Evolutionary conservation across 2,888 invertebrate genomes (phyloP).

Genomic region (Rugalucina vietnamica): DNA sequence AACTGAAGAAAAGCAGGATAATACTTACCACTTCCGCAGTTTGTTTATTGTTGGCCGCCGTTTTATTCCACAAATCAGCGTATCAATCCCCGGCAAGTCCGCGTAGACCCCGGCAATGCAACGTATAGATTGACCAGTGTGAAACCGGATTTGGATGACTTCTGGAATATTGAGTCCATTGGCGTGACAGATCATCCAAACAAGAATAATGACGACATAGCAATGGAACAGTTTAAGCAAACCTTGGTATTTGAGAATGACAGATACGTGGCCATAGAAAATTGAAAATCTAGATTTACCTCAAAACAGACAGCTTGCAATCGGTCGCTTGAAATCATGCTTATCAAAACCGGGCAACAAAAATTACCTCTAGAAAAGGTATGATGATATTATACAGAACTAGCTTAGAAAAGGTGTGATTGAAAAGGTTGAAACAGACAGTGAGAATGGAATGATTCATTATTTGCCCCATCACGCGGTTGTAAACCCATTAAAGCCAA

Average conservation of each 20-base stretch:
- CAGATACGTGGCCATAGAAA: slow-evolving; percentile 25
- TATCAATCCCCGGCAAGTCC: too few species aligned
- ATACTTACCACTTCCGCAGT: too few species aligned
- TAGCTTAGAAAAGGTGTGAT: slow-evolving; percentile 28
- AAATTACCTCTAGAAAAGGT: slow-evolving; percentile 13
- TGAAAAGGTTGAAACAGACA: slow-evolving; percentile 20
- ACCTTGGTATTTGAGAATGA: slow-evolving; percentile 18
- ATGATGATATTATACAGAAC: too few species aligned
- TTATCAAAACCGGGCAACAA: not conserved
- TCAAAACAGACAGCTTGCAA: slow-evolving; percentile 12
- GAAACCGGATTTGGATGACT: slow-evolving; percentile 37
- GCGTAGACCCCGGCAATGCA: too few species aligned
- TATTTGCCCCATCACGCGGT: slow-evolving; percentile 43
- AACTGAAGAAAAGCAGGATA: too few species aligned
- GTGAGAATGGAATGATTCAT: slow-evolving; percentile 18
- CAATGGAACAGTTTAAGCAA: slow-evolving; percentile 8
- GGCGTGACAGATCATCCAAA: slow-evolving; percentile 30
- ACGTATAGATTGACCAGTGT: too few species aligned
- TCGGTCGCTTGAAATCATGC: slow-evolving; percentile 3
- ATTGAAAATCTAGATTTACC: slow-evolving; percentile 23
- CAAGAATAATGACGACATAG: not conserved
- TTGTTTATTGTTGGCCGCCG: too few species aligned
- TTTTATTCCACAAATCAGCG: too few species aligned
- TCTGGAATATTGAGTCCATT: slow-evolving; percentile 49
- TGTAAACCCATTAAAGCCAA: slow-evolving; percentile 19